These are phyloP conservation scores for Andrena flavipes DNA, from an alignment of 2,888 invertebrate species.

Conservation along the genomic window DNA sequence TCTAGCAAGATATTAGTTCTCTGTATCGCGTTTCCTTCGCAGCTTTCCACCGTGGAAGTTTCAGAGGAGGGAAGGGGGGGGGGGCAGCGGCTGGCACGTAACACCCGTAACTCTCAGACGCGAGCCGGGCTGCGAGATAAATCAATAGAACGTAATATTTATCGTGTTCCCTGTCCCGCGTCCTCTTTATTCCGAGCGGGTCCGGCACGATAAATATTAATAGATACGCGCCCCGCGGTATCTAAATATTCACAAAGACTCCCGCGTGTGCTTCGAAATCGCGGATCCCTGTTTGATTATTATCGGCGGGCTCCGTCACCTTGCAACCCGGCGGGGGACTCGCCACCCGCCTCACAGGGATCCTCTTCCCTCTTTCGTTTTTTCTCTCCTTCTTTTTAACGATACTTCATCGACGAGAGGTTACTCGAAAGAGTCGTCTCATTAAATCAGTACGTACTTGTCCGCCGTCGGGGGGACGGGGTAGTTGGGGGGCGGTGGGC, in stretches of 20 bases:
- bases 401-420: slow-evolving; percentile 68
- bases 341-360: slow-evolving; percentile 28
- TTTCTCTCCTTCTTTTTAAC: slow-evolving; percentile 55
- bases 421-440: slow-evolving; percentile 70
- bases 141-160: slow-evolving; percentile 53
- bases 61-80: neutral
- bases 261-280: slow-evolving; percentile 27
- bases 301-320: slow-evolving; percentile 11
- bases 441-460: slow-evolving; percentile 73
- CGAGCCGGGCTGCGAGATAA: slow-evolving; percentile 32
- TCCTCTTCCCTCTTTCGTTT: neutral
- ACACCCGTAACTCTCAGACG: slow-evolving; percentile 26
- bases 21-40: slow-evolving; percentile 7
- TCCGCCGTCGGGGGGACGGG: slow-evolving; percentile 14
- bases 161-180: slow-evolving; percentile 20
- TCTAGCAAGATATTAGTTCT: slow-evolving; percentile 10
- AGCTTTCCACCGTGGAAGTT: neutral
- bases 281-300: slow-evolving; percentile 38
- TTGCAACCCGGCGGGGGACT: neutral
- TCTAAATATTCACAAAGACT: slow-evolving; percentile 43
- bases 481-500: neutral
- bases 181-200: slow-evolving; percentile 21
- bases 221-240: slow-evolving; percentile 10
- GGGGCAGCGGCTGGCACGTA: slow-evolving; percentile 19
- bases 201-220: slow-evolving; percentile 44